Evolutionary conservation across 2,888 invertebrate species (phyloP), one percentile per base, ranked within the genome.

Genomic region (Blera fallax): DNA sequence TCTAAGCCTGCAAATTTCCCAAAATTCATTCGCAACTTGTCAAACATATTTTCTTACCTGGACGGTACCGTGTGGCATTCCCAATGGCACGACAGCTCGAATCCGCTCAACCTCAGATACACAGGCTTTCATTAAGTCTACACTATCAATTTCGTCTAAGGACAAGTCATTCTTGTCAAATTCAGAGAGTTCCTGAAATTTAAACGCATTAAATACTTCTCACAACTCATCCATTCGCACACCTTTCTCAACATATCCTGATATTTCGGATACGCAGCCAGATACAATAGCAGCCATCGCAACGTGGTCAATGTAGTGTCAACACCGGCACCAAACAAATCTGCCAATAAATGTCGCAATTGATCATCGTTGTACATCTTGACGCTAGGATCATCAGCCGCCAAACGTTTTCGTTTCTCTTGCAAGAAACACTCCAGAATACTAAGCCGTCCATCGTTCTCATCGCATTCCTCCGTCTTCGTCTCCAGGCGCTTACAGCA

Each of bases 321-420:
- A 64, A 97, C 93, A 3, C 97, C 97, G 11, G 97, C 97, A 0
- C 97, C 97, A 89, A 96, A 96, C 89, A 97, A 93, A 91, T 98
- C 98, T 2, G 96, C 96, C 80, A 97, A 90, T 29, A 97, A 93
- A 90, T 95, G 96, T 88, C 94, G 92, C 89, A 97, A 92, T 90
- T 98, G 97, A 69, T 94, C 93, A 87, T 94, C 93, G 14, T 93
- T 94, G 89, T 95, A 95, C 88, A 93, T 94, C 65, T 91, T 90
- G n/a, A 92, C 91, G 3, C 91, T 90, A 5, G 92, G 92, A 50
- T 74, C 64, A 70, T 93, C 93, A 1, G 90, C 90, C 64, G 88
- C 92, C 85, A 91, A 92, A 85, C 93, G 92, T 88, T 93, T 93
- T 87, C 89, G 88, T 88, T 94, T 94, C 89, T 96, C 95, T 16